Evolutionary conservation across 2,113 vertebrate species (phyloP).

Genomic region (Mirounga angustirostris): DNA sequence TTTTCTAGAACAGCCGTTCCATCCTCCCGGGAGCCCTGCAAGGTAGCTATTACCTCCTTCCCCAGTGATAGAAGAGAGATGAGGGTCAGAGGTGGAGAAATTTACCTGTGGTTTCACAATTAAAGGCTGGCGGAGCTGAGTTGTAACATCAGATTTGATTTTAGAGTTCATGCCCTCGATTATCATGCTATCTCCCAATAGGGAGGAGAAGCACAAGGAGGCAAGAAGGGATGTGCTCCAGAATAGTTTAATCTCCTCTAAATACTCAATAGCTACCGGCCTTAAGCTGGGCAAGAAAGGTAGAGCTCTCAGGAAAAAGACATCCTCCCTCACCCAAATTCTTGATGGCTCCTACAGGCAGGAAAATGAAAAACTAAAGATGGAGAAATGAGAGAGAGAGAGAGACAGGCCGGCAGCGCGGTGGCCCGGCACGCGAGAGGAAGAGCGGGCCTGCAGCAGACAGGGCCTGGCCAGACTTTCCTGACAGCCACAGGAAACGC

Average conservation of each 20-base stretch:
- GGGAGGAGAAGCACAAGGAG: not conserved
- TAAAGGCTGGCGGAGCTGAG: not conserved
- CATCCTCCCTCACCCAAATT: not conserved
- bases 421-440: not conserved
- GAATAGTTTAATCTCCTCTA: not conserved
- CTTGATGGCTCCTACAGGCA: not conserved
- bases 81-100: not conserved
- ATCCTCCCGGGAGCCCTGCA: not conserved
- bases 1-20: not conserved
- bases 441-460: not conserved
- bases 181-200: not conserved
- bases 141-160: not conserved
- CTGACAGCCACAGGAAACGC: not conserved
- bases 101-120: not conserved
- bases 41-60: not conserved
- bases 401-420: not conserved
- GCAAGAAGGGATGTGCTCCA: fast-evolving
- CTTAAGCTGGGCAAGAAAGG: not conserved
- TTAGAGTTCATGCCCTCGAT: not conserved
- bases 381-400: not conserved
- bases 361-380: not conserved
- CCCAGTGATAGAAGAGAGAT: not conserved
- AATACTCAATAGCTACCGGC: not conserved
- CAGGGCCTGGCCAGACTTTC: not conserved
- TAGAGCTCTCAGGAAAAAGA: not conserved